A percentile compares a stretch with the other conserved stretches of the same genome.
Conservation (phyloP, 1,140 invertebrate species). For the Leptestheria dahalacensis region DNA sequence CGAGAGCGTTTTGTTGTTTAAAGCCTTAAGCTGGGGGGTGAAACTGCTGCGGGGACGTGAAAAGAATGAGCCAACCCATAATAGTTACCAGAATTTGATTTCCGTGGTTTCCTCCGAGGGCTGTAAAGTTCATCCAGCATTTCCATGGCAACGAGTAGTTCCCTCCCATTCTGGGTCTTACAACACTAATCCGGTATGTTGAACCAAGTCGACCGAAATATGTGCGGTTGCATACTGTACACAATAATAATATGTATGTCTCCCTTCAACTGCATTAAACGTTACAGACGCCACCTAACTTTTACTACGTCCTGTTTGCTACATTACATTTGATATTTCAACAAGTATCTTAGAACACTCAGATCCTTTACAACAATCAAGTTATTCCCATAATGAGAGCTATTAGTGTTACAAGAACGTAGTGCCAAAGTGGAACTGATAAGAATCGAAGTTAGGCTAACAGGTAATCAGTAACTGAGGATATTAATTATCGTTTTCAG, state of each 20-base stretch:
- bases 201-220: conserved; percentile 8
- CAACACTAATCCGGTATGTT: conserved; percentile 1
- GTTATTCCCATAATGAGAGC: neutral
- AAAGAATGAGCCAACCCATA: neutral
- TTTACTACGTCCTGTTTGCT: neutral
- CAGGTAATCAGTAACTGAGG: no score
- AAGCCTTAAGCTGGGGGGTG: no score
- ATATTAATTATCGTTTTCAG: no score
- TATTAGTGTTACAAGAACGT: neutral
- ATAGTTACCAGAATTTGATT: neutral
- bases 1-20: no score
- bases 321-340: neutral
- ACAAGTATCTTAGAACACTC: neutral
- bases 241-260: neutral
- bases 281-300: neutral
- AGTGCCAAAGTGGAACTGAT: no score
- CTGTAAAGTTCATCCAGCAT: conserved; percentile 9
- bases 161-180: neutral
- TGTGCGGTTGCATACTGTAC: conserved; percentile 8
- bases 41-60: no score
- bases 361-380: neutral
- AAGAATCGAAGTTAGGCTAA: no score
- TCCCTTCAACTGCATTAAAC: neutral
- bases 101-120: conserved; percentile 2
- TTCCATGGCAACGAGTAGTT: conserved; percentile 5